Evolutionary conservation across 2,888 invertebrate genomes (phyloP).

Genomic region (Brachypalpus laphriformis): DNA sequence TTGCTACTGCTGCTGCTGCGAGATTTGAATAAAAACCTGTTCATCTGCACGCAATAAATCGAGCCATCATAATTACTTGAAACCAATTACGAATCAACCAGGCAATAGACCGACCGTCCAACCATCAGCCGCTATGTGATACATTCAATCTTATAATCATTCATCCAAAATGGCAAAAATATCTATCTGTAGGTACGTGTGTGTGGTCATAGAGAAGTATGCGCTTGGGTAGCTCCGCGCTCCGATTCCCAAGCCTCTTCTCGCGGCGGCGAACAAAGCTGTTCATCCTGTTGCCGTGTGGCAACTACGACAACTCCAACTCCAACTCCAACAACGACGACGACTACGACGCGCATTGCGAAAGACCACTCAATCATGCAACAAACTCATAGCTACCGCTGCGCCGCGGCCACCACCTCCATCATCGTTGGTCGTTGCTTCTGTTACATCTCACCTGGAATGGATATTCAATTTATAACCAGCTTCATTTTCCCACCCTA

Average conservation of each 20-base stretch:
- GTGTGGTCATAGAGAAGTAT: constrained; percentile 26
- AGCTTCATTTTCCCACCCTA: constrained; percentile 72
- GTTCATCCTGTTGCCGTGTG: constrained; percentile 64
- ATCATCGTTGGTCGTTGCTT: constrained; percentile 12
- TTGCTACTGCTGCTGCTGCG: not conserved
- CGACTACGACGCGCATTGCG: constrained; percentile 48
- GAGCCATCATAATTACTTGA: constrained; percentile 66
- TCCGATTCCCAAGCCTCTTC: constrained; percentile 70
- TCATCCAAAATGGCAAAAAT: constrained; percentile 63
- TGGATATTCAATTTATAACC: constrained; percentile 70
- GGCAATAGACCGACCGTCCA: constrained; percentile 21
- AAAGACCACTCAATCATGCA: constrained; percentile 71
- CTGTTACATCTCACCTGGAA: constrained; percentile 70
- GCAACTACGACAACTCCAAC: constrained; percentile 11
- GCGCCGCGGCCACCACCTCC: constrained; percentile 1
- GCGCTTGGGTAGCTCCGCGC: too few species aligned
- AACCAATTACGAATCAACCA: constrained; percentile 68
- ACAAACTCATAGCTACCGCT: constrained; percentile 41
- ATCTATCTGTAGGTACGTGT: constrained; percentile 10
- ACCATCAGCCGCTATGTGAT: constrained; percentile 42
- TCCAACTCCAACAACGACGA: constrained; percentile 5
- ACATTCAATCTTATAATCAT: constrained; percentile 67
- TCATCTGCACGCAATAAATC: constrained; percentile 73
- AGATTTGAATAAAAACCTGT: constrained; percentile 52
- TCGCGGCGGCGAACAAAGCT: constrained; percentile 23